Percentiles rank a stretch among this genome's conserved stretches.
These are phyloP conservation scores for Cololabis saira DNA, from an alignment of 2,113 vertebrate genomes.

Conservation along the genomic window DNA sequence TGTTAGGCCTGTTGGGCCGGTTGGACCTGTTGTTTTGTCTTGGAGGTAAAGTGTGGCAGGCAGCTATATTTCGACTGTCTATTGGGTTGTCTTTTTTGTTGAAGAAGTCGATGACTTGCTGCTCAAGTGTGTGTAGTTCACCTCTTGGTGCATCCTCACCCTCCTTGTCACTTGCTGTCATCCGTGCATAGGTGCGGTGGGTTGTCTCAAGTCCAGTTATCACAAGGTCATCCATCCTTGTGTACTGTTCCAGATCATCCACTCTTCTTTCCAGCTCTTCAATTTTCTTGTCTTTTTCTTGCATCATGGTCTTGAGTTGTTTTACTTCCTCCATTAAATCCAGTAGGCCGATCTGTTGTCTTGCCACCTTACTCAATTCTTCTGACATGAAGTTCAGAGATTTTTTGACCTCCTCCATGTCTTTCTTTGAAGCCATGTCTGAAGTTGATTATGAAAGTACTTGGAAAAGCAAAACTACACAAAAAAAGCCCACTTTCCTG, in stretches of 20 bases:
- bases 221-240: no score
- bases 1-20: no score
- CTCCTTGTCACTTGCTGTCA: neutral
- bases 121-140: no score
- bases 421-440: no score
- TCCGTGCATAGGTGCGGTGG: neutral
- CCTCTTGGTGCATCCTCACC: no score
- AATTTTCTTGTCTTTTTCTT: neutral
- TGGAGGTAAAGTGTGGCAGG: neutral
- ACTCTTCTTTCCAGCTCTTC: neutral
- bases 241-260: neutral
- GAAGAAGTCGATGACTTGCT: no score
- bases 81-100: neutral
- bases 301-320: neutral
- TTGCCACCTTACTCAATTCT: neutral
- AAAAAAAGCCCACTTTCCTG: no score
- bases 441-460: no score
- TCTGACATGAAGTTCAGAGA: neutral
- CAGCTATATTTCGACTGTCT: neutral
- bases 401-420: neutral
- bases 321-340: neutral
- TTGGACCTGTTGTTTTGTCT: neutral
- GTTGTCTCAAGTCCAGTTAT: neutral
- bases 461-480: no score
- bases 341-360: neutral